Evolutionary conservation across 2,888 invertebrate genomes (phyloP).

Genomic region (Micoletzkya japonica): DNA sequence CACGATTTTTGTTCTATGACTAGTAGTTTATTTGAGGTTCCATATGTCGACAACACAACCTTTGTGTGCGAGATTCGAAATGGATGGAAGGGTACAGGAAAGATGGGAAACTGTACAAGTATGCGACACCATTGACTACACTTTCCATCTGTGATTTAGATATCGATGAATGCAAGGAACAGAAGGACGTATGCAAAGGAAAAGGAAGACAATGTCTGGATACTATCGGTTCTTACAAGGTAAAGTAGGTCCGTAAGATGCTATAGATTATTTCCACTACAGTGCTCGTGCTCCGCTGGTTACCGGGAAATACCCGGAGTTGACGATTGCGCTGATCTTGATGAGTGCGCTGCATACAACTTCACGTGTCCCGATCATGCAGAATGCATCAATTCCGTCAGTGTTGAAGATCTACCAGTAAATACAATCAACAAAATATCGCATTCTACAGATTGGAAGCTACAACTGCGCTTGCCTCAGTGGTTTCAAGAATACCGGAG

Average conservation of each 20-base stretch:
- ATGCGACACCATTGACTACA: background rate
- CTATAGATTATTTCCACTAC: too few relatives aligned
- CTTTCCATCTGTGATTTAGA: too few relatives aligned
- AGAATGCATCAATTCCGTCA: constrained; percentile 1
- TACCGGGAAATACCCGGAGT: constrained; percentile 18
- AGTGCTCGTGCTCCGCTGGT: constrained; percentile 4
- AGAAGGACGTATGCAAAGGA: background rate
- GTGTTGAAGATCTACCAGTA: background rate
- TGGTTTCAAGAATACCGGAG: constrained; percentile 2
- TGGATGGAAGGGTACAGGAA: constrained; percentile 23
- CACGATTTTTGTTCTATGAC: too few relatives aligned
- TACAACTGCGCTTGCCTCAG: constrained; percentile 7
- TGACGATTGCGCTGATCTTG: background rate
- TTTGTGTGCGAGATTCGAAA: constrained; percentile 11
- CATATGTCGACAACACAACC: background rate
- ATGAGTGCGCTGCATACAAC: constrained; percentile 9
- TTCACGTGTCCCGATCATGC: constrained; percentile 9
- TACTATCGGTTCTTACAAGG: constrained; percentile 24
- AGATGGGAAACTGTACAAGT: constrained; percentile 11
- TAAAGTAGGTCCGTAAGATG: background rate
- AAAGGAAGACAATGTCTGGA: background rate
- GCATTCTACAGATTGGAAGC: constrained; percentile 1
- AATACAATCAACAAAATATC: background rate
- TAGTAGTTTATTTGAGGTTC: too few relatives aligned
- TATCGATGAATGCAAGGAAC: constrained; percentile 4